Conservation (phyloP, 2,888 invertebrate species). For the Marronus borbonicus region DNA sequence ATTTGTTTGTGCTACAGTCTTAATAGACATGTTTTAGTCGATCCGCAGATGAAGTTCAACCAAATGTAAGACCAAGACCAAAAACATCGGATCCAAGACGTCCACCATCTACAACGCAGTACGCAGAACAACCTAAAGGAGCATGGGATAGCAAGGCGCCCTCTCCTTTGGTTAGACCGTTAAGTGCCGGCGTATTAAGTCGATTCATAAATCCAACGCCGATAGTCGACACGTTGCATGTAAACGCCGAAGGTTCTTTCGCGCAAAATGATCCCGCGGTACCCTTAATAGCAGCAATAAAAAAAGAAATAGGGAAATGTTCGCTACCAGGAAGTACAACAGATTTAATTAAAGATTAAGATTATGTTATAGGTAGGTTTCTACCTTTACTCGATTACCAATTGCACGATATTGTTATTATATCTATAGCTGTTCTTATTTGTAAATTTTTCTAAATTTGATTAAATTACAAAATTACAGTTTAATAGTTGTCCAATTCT, state of each 20-base stretch:
- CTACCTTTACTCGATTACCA: background rate
- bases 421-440: conserved; percentile 1
- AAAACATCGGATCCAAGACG: conserved; percentile 66
- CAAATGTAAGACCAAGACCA: conserved; percentile 62
- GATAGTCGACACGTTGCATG: conserved; percentile 71
- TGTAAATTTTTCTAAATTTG: conserved; percentile 3
- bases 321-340: conserved; percentile 69
- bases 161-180: conserved; percentile 73
- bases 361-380: background rate
- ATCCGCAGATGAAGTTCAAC: conserved; percentile 57
- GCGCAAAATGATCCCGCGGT: conserved; percentile 81
- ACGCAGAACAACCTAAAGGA: conserved; percentile 67
- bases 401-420: conserved; percentile 10
- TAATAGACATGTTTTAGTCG: conserved; percentile 48
- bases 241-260: conserved; percentile 75
- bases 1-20: too few relatives aligned
- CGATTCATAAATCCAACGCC: conserved; percentile 71
- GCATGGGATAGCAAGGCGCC: conserved; percentile 73
- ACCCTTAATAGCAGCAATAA: conserved; percentile 88
- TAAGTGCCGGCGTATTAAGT: conserved; percentile 79
- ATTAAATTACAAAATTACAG: background rate
- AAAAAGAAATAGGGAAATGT: conserved; percentile 76
- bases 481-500: background rate
- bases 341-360: conserved; percentile 58
- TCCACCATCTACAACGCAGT: conserved; percentile 62